Percentiles rank a stretch among this genome's conserved stretches.
phyloP scores from a whole-genome alignment of 2,113 vertebrate genomes.

The Pholis gunnellus region DNA sequence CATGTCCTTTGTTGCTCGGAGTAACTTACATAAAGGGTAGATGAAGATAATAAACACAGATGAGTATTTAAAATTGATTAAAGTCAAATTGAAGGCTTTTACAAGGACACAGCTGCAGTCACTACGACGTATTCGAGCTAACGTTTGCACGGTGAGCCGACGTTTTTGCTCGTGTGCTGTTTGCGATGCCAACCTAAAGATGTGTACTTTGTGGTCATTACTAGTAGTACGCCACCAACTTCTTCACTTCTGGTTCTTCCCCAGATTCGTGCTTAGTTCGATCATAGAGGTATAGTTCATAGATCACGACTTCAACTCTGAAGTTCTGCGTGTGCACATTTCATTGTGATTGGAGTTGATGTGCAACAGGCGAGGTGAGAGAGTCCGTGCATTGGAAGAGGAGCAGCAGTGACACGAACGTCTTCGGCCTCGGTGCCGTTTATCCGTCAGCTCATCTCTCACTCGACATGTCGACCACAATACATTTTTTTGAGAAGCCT shows the following conservation, averaged over 20 bases:
- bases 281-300: not conserved
- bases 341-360: not conserved
- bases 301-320: not conserved
- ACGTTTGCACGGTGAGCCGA: not conserved
- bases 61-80: not conserved
- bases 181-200: not conserved
- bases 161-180: not conserved
- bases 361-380: not conserved
- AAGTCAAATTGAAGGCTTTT: not conserved
- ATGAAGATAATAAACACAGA: not conserved
- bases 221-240: not conserved
- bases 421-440: not conserved
- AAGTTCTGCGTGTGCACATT: not conserved
- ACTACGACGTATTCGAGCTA: too few species aligned
- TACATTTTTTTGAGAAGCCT: conserved; percentile 1
- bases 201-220: not conserved
- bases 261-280: not conserved
- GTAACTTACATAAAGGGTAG: not conserved
- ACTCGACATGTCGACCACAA: conserved; percentile 43
- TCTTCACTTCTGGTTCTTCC: not conserved
- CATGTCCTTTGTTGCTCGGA: not conserved
- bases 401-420: not conserved
- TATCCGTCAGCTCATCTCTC: conserved; percentile 11
- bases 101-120: not conserved
- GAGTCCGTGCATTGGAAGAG: not conserved